Percentiles rank a stretch among this genome's conserved stretches.
phyloP scores from a whole-genome alignment of 2,888 invertebrate genomes.

The Chrysodeixis includens region DNA sequence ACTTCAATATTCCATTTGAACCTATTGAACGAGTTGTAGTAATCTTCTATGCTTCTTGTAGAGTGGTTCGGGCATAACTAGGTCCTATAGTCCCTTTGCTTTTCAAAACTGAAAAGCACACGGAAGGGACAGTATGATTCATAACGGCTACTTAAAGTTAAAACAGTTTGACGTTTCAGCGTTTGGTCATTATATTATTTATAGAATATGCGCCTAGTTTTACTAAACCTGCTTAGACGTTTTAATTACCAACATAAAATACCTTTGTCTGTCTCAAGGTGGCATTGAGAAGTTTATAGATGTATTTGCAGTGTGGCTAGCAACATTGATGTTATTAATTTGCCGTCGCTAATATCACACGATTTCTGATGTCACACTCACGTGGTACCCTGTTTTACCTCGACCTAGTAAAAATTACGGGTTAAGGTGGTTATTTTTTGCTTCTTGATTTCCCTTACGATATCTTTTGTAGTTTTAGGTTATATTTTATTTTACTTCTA shows the following conservation, averaged over 20 bases:
- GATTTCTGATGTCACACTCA: slow-evolving; percentile 61
- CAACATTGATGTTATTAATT: slow-evolving; percentile 38
- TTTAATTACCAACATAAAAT: slow-evolving; percentile 23
- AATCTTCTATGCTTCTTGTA: no score
- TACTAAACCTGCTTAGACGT: not conserved
- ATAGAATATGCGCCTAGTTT: no score
- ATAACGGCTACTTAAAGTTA: no score
- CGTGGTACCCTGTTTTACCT: slow-evolving; percentile 50
- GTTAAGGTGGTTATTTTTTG: slow-evolving; percentile 8
- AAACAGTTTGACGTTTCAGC: no score
- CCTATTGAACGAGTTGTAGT: no score
- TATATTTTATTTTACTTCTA: not conserved
- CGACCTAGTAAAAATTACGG: slow-evolving; percentile 51
- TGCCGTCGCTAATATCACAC: slow-evolving; percentile 35
- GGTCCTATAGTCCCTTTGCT: no score
- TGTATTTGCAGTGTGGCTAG: slow-evolving; percentile 22
- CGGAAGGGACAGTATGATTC: no score
- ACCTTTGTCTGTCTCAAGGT: slow-evolving; percentile 37
- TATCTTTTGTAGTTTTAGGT: not conserved
- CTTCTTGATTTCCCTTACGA: not conserved
- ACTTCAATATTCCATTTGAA: no score
- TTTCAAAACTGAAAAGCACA: no score
- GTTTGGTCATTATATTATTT: no score
- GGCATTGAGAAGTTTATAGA: slow-evolving; percentile 22
- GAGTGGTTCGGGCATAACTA: no score